Conservation (phyloP, 2,113 vertebrate species). For the Phrynosoma platyrhinos region DNA sequence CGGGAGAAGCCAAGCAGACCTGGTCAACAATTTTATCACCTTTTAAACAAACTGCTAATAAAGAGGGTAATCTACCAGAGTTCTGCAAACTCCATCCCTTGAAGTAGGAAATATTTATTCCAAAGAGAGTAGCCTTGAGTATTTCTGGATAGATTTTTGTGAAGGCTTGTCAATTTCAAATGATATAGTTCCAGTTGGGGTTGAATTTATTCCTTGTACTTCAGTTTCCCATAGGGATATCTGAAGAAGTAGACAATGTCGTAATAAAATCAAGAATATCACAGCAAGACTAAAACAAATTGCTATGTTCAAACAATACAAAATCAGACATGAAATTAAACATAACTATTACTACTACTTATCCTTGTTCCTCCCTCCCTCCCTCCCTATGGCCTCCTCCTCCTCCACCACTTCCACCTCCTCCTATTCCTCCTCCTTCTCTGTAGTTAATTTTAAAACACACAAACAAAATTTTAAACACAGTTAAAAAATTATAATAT, state of each 20-base stretch:
- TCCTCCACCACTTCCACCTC: no score
- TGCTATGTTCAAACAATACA: not conserved
- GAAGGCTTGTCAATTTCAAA: not conserved
- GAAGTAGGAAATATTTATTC: not conserved
- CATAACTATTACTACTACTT: not conserved
- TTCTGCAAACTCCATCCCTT: not conserved
- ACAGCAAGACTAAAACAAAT: not conserved
- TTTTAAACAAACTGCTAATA: conserved; percentile 15
- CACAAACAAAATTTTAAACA: no score
- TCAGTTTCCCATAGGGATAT: not conserved
- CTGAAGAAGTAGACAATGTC: not conserved
- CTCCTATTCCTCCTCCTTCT: no score
- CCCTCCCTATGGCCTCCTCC: no score
- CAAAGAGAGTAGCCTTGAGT: not conserved
- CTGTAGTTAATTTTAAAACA: no score
- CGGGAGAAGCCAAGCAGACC: not conserved
- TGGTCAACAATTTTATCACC: not conserved
- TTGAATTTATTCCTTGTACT: not conserved
- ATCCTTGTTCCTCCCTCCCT: no score
- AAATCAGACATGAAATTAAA: not conserved
- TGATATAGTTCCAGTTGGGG: not conserved
- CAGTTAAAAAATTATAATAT: no score
- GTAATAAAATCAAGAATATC: not conserved
- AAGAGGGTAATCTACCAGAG: not conserved
- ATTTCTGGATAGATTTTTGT: not conserved